These are phyloP conservation scores for Xestia rhomboidea DNA, from an alignment of 2,888 invertebrate species.

Conservation along the genomic window DNA sequence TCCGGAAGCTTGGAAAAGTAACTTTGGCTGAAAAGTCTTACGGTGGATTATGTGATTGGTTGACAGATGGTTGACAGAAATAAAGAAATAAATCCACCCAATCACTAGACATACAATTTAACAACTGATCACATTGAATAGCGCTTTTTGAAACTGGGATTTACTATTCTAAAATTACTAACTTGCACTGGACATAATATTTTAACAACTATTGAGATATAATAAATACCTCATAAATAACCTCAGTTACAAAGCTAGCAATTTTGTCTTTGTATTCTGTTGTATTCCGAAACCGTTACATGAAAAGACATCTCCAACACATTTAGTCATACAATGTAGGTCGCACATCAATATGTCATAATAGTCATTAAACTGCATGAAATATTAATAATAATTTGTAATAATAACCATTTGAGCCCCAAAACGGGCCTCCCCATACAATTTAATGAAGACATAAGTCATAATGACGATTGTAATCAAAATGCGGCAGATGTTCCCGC, in stretches of 20 bases:
- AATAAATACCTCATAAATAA: background rate
- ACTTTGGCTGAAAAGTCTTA: background rate
- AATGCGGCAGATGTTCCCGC: slow-evolving; percentile 64
- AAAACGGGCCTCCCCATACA: slow-evolving; percentile 41
- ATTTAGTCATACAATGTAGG: slow-evolving; percentile 31
- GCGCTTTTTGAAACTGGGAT: background rate
- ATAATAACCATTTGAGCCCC: slow-evolving; percentile 35
- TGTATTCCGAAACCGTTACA: slow-evolving; percentile 16
- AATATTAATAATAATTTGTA: slow-evolving; percentile 48
- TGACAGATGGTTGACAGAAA: background rate
- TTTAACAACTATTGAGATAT: background rate
- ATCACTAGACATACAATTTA: background rate
- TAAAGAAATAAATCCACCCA: background rate
- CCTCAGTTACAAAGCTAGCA: background rate
- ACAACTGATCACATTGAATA: background rate
- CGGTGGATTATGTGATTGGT: background rate
- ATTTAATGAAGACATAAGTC: slow-evolving; percentile 59
- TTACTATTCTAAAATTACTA: slow-evolving; percentile 9
- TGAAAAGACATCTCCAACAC: slow-evolving; percentile 7
- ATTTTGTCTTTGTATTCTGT: slow-evolving; percentile 10
- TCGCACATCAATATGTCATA: slow-evolving; percentile 30
- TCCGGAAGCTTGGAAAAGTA: background rate
- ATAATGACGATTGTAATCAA: slow-evolving; percentile 65
- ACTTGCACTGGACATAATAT: background rate
- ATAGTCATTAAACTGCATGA: slow-evolving; percentile 12